Evolutionary conservation across 2,113 vertebrate genomes (phyloP).

Genomic region (Chaetura pelagica): DNA sequence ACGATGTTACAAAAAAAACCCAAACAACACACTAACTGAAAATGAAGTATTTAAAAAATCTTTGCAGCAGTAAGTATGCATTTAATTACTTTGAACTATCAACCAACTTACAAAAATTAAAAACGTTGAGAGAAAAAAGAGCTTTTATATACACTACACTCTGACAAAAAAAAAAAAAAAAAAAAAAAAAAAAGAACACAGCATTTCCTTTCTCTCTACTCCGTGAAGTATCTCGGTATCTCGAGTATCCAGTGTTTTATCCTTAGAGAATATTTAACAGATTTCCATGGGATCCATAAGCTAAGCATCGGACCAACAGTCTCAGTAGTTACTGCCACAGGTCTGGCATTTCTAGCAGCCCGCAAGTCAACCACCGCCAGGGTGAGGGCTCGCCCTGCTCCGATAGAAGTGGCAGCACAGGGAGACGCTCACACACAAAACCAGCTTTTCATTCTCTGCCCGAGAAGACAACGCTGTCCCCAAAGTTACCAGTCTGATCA

Average conservation of each 20-base stretch:
- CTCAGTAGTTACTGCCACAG: accelerated
- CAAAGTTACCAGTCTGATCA: conserved; percentile 69
- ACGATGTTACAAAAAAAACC: not conserved
- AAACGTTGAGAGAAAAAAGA: not conserved
- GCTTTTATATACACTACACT: not conserved
- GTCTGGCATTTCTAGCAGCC: accelerated
- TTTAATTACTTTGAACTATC: not conserved
- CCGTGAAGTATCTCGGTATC: not conserved
- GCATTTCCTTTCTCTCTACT: not conserved
- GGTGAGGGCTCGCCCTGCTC: not conserved
- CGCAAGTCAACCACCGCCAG: not conserved
- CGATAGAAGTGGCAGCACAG: accelerated
- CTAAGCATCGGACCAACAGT: not conserved
- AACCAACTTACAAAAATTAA: not conserved
- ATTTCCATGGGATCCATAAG: not conserved
- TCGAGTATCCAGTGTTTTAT: not conserved
- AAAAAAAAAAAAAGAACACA: not conserved
- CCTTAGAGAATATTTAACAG: not conserved
- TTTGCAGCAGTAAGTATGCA: not conserved
- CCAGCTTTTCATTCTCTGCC: conserved; percentile 48
- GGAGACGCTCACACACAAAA: conserved; percentile 29
- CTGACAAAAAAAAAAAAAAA: not conserved
- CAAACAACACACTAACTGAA: not conserved
- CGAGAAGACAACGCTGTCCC: conserved; percentile 73
- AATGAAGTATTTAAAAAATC: not conserved